These are phyloP conservation scores for Crenichthys baileyi DNA, from an alignment of 2,797 vertebrate genomes.

Conservation along the genomic window DNA sequence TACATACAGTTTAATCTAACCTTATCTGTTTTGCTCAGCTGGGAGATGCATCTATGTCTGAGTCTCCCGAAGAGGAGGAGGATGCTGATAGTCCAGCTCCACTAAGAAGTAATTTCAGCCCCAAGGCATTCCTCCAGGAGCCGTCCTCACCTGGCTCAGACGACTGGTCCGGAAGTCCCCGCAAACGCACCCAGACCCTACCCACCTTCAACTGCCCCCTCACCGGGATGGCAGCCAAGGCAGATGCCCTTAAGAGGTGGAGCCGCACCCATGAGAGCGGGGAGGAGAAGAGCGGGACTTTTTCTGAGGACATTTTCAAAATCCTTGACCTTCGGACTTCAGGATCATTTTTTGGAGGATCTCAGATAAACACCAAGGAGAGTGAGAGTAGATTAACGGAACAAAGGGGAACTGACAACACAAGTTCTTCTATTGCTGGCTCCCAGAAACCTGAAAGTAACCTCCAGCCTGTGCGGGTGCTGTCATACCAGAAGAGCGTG, in stretches of 20 bases:
- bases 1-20: neutral
- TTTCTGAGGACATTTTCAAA: conserved; percentile 91
- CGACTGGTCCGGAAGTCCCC: conserved; percentile 74
- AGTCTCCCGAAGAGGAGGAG: conserved; percentile 79
- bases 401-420: conserved; percentile 53
- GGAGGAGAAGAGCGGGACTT: conserved; percentile 80
- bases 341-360: conserved; percentile 40
- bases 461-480: neutral
- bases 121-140: conserved; percentile 2
- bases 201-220: conserved; percentile 83
- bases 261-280: conserved; percentile 68
- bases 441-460: conserved; percentile 29
- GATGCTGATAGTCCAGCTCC: conserved; percentile 66
- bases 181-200: conserved; percentile 95
- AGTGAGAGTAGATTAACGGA: conserved; percentile 16
- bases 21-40: conserved; percentile 39
- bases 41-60: conserved; percentile 71
- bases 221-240: conserved; percentile 56
- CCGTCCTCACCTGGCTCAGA: conserved; percentile 38
- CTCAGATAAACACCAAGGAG: conserved; percentile 38
- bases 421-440: conserved; percentile 36
- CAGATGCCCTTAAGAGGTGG: conserved; percentile 70
- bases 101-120: conserved; percentile 25
- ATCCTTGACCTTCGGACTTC: conserved; percentile 82
- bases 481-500: conserved; percentile 17